phyloP scores from a whole-genome alignment of 2,113 vertebrate species.

The Myotis brandtii region DNA sequence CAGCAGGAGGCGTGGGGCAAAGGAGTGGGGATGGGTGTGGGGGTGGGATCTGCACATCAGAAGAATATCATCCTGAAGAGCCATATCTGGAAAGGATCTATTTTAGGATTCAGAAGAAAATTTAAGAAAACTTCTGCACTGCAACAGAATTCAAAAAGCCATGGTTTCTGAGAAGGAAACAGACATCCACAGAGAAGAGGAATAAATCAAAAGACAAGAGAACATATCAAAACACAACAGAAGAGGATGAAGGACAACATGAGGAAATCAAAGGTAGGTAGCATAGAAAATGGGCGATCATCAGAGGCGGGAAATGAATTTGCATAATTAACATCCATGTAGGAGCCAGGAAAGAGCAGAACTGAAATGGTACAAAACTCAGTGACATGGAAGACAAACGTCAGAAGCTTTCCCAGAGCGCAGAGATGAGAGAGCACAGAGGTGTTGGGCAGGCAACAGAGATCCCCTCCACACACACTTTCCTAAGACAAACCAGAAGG shows the following conservation, averaged over 20 bases:
- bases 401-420: background rate
- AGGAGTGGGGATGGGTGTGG: background rate
- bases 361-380: background rate
- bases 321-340: background rate
- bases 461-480: background rate
- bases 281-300: background rate
- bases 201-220: background rate
- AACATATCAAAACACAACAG: background rate
- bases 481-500: too few species aligned
- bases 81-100: background rate
- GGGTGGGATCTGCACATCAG: background rate
- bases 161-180: background rate
- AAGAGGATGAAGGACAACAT: background rate
- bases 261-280: background rate
- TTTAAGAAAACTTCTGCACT: background rate
- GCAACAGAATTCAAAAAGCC: background rate
- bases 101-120: slow-evolving; percentile 31
- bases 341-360: background rate
- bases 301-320: background rate
- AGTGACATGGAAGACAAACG: background rate
- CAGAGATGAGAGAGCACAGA: background rate
- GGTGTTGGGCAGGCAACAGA: rapidly evolving
- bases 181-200: background rate
- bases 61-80: background rate
- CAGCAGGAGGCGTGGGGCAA: background rate